Base-by-base conservation (phyloP, 1,140 invertebrate genomes). In the Drosophila chauvacae region DNA sequence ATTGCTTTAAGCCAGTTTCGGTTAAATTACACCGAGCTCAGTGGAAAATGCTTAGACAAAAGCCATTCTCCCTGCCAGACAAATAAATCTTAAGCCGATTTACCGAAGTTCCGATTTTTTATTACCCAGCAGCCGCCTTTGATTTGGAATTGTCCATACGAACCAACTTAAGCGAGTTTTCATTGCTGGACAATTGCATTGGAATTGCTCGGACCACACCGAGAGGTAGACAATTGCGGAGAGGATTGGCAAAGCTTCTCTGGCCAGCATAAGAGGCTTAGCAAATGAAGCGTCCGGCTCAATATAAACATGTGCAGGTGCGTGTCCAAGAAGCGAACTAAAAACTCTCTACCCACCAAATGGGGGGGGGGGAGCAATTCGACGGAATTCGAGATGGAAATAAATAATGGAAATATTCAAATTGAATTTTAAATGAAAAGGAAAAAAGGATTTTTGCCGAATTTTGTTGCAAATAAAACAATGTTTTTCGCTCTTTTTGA, bases 51-150 rank as follows among this genome's bases (percentile, higher is more conserved):
- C 69, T 72, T 50, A 72, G 68, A 72, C 44, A 59, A 60, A 58
- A 72, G 69, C 55, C 66, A 72, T 59, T 50, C 51, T 35, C 30
- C 65, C 50, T 51, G 35, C n/a, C 66, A 72, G 53, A 72, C 66
- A 72, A 42, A 77, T 81, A 64, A 73, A 79, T 74, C 68, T 56
- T 45, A 66, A 77, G 41, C 50, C 55, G 55, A 72, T 85, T 72
- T 61, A 23, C 42, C 35, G 11, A 26, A 28, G 35, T 44, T n/a
- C 9, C 37, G 11, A 23, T 55, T 50, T 64, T 64, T 74, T 73
- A 41, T 55, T 44, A 41, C 41, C 58, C 45, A 39, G 42, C 35
- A 41, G 11, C 65, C 10, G 48, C 53, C 64, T 70, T 48, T 69
- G 64, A 58, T 20, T 57, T 26, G 18, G 37, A 18, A 7, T 26